Conservation (phyloP, 2,797 vertebrate species). For the Lagodon rhomboides region DNA sequence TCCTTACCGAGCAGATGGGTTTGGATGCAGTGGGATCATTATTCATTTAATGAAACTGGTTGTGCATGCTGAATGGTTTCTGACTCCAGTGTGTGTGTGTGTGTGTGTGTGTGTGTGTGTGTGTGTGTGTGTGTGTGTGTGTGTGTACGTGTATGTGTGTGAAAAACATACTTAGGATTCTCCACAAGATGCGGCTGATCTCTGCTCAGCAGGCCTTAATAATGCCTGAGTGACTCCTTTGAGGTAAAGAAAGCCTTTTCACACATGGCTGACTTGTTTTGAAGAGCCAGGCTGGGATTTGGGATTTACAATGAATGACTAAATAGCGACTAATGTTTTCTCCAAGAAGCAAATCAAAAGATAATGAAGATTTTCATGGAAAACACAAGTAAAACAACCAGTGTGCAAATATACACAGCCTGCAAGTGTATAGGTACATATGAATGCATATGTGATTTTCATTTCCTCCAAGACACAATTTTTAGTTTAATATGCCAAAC, state of each 20-base stretch:
- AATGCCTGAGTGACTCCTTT: slow-evolving; percentile 52
- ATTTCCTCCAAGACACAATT: not conserved
- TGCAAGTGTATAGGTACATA: not conserved
- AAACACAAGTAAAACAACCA: not conserved
- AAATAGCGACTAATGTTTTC: slow-evolving; percentile 22
- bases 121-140: not conserved
- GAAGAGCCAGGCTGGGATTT: slow-evolving; percentile 11
- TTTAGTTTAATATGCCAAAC: not conserved
- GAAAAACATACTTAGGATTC: slow-evolving; percentile 25
- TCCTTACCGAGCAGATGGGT: slow-evolving; percentile 1
- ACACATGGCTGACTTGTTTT: slow-evolving; percentile 53
- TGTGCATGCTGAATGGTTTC: slow-evolving; percentile 17
- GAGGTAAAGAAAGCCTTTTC: slow-evolving; percentile 54
- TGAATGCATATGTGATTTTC: slow-evolving; percentile 4
- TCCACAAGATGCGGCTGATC: slow-evolving; percentile 24
- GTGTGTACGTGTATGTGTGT: not conserved
- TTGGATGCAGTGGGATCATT: slow-evolving; percentile 23
- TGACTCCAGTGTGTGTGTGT: slow-evolving; percentile 6
- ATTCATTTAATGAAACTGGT: slow-evolving; percentile 9
- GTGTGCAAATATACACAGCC: not conserved
- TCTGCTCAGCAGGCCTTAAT: slow-evolving; percentile 26
- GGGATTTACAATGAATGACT: slow-evolving; percentile 31
- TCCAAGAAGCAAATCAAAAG: slow-evolving; percentile 17
- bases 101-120: not conserved
- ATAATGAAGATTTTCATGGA: slow-evolving; percentile 1